These are phyloP conservation scores for Ceratosolen solmsi DNA, from an alignment of 1,140 invertebrate genomes.

Conservation along the genomic window DNA sequence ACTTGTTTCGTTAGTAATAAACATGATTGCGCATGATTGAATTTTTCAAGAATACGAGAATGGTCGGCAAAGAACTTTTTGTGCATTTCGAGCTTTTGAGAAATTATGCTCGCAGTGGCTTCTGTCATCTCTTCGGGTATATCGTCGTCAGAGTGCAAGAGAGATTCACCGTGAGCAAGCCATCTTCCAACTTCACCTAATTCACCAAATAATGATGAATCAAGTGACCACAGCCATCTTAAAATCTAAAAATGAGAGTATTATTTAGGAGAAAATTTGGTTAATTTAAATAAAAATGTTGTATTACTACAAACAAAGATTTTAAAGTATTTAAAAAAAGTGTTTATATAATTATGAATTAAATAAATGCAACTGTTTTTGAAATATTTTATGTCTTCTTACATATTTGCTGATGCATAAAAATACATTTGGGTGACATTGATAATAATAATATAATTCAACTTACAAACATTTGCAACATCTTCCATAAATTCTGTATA, in stretches of 20 bases:
- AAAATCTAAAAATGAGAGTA: conserved; percentile 76
- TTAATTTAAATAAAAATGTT: neutral
- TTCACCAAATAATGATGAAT: conserved; percentile 87
- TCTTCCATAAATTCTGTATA: conserved; percentile 83
- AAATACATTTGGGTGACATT: too few species aligned
- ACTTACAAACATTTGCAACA: conserved; percentile 78
- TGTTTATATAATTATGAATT: too few species aligned
- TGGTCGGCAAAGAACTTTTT: conserved; percentile 90
- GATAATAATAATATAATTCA: neutral
- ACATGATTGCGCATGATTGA: conserved; percentile 79
- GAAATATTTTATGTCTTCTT: too few species aligned
- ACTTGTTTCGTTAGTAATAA: conserved; percentile 79
- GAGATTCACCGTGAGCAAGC: conserved; percentile 88
- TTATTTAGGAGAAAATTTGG: neutral
- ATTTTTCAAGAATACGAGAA: conserved; percentile 83
- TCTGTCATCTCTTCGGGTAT: conserved; percentile 88
- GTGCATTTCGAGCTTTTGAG: conserved; percentile 90
- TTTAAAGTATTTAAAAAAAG: too few species aligned
- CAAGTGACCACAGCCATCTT: conserved; percentile 89
- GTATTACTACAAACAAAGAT: too few species aligned
- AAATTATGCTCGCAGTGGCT: conserved; percentile 88
- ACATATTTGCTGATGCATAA: too few species aligned
- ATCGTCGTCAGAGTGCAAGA: conserved; percentile 85
- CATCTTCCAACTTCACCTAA: conserved; percentile 91
- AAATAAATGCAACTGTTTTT: too few species aligned